A percentile compares a stretch with the other conserved stretches of the same genome.
These are phyloP conservation scores for Andricus curvator DNA, from an alignment of 2,888 invertebrate species.

Conservation along the genomic window DNA sequence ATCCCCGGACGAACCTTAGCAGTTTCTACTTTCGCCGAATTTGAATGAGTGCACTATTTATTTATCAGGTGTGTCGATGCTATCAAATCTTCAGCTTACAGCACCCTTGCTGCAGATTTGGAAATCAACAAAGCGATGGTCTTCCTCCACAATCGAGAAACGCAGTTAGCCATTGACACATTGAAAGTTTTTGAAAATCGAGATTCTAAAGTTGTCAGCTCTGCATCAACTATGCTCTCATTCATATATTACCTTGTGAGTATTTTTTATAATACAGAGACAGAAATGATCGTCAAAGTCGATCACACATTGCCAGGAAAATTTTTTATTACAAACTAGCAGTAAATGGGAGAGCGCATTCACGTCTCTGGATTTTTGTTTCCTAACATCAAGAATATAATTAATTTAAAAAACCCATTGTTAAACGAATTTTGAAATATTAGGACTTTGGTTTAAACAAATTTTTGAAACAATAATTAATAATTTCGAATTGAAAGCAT, in stretches of 20 bases:
- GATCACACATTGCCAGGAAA: neutral
- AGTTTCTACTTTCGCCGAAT: too few relatives aligned
- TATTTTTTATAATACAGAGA: neutral
- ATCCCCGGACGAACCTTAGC: too few relatives aligned
- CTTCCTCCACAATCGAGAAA: constrained; percentile 89
- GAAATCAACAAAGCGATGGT: constrained; percentile 95
- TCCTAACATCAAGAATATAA: too few relatives aligned
- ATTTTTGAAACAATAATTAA: too few relatives aligned
- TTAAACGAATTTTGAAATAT: too few relatives aligned
- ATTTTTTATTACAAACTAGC: constrained; percentile 11
- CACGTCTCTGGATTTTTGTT: too few relatives aligned
- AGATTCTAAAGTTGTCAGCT: constrained; percentile 89
- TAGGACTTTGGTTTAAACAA: too few relatives aligned
- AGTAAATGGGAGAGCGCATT: too few relatives aligned
- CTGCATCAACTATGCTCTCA: constrained; percentile 91
- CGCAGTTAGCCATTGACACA: constrained; percentile 89
- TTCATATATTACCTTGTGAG: constrained; percentile 89
- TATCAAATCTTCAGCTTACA: constrained; percentile 93
- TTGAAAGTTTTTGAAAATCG: constrained; percentile 92
- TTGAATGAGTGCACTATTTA: too few relatives aligned
- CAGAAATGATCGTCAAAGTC: constrained; percentile 5
- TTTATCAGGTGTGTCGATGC: constrained; percentile 93
- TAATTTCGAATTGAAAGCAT: too few relatives aligned
- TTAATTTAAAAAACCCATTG: too few relatives aligned
- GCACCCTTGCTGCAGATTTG: constrained; percentile 90